Percentiles rank a stretch among this genome's conserved stretches.
Evolutionary conservation across 2,888 invertebrate genomes (phyloP).

Genomic region (Dugesia japonica): DNA sequence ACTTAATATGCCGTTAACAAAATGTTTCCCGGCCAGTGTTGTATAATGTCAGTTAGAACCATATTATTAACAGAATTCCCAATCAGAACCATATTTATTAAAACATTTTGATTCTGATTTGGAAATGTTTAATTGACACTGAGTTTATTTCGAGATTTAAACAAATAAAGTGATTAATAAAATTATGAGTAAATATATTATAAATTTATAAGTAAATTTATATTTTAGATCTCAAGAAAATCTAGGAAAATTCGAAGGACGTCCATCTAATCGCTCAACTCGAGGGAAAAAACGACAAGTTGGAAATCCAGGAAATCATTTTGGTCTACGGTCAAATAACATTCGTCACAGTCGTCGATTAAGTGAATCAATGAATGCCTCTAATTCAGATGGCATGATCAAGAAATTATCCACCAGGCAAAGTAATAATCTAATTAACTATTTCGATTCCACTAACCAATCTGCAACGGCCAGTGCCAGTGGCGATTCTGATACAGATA

Average conservation of each 20-base stretch:
- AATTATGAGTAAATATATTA: no score
- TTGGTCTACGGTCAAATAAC: background rate
- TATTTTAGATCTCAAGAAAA: background rate
- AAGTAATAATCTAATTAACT: background rate
- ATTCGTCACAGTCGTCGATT: slow-evolving; percentile 16
- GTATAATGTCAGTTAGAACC: no score
- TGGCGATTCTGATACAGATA: background rate
- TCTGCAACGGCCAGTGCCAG: background rate
- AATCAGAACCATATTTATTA: no score
- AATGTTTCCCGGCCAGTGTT: no score
- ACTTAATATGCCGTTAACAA: no score
- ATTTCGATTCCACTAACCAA: background rate
- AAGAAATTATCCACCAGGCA: background rate
- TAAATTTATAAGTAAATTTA: no score
- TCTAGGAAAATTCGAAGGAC: background rate
- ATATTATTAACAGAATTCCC: no score
- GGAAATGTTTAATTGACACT: no score
- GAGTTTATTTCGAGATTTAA: no score
- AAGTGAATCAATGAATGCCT: background rate
- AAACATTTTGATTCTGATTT: no score
- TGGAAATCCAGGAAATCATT: slow-evolving; percentile 8
- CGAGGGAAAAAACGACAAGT: background rate
- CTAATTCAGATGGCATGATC: background rate
- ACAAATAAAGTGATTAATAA: no score
- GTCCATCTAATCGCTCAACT: background rate